phyloP scores from a whole-genome alignment of 2,797 vertebrate genomes.

The Lophius americanus region DNA sequence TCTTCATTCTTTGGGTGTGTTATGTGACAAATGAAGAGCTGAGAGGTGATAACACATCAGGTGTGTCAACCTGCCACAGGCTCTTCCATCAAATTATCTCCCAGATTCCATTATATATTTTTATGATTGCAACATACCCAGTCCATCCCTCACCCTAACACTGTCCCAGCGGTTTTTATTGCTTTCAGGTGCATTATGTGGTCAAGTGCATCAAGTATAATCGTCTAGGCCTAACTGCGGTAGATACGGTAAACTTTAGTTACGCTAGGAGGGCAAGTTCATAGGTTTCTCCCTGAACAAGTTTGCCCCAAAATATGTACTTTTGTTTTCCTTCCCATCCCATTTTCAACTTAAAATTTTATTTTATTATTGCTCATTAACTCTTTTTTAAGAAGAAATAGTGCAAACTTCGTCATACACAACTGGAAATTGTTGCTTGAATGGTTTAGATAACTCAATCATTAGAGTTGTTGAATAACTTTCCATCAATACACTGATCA shows the following conservation, averaged over 20 bases:
- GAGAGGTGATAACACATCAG: constrained; percentile 45
- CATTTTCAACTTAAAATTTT: background rate
- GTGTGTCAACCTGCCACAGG: constrained; percentile 15
- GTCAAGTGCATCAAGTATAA: constrained; percentile 51
- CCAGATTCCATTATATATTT: constrained; percentile 8
- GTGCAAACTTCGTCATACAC: too few relatives aligned
- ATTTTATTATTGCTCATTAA: background rate
- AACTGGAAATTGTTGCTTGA: too few relatives aligned
- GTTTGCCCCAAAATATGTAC: background rate
- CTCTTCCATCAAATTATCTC: background rate
- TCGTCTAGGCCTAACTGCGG: constrained; percentile 21
- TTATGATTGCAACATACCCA: constrained; percentile 53
- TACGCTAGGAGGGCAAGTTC: constrained; percentile 8
- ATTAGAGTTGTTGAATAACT: too few relatives aligned
- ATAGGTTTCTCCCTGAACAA: background rate
- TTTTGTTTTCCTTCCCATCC: background rate
- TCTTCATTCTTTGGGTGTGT: constrained; percentile 9
- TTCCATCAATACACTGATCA: too few relatives aligned
- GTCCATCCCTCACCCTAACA: constrained; percentile 19
- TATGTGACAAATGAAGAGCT: constrained; percentile 22
- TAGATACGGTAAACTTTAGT: constrained; percentile 34
- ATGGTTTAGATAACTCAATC: too few relatives aligned
- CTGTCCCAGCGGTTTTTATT: constrained; percentile 49
- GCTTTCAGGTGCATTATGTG: constrained; percentile 44
- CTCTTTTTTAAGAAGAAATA: too few relatives aligned